Evolutionary conservation across 2,888 invertebrate genomes (phyloP).

Genomic region (Hanleya hanleyi): DNA sequence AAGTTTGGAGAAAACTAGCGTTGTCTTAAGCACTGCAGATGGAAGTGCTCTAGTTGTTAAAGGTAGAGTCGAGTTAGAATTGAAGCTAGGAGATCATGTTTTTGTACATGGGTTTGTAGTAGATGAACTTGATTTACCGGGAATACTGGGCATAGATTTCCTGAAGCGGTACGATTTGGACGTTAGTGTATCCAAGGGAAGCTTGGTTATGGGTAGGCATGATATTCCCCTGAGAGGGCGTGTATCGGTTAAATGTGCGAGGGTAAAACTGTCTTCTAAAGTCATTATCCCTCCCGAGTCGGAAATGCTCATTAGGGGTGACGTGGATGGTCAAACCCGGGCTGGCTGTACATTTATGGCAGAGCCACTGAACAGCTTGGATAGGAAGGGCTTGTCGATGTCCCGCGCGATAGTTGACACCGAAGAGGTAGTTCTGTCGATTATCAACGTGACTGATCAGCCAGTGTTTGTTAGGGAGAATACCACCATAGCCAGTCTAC

Average conservation of each 20-base stretch:
- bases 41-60: conserved; percentile 16
- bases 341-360: background rate
- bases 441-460: conserved; percentile 22
- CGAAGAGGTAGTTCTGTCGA: background rate
- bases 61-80: conserved; percentile 17
- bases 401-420: background rate
- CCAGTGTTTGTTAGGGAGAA: conserved; percentile 16
- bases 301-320: conserved; percentile 5
- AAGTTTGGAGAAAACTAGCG: background rate
- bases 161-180: conserved; percentile 26
- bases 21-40: conserved; percentile 14
- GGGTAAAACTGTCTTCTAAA: conserved; percentile 9
- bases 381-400: conserved; percentile 11
- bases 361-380: background rate
- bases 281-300: conserved; percentile 15
- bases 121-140: conserved; percentile 24
- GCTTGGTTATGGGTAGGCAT: conserved; percentile 12
- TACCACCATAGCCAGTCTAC: conserved; percentile 11
- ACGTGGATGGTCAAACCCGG: conserved; percentile 3
- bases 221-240: conserved; percentile 18
- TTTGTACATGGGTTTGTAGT: conserved; percentile 28
- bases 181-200: conserved; percentile 21
- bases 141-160: conserved; percentile 34
- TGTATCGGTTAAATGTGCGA: conserved; percentile 10
- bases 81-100: conserved; percentile 16